Conservation (phyloP, 2,888 invertebrate genomes). For the Apamea anceps region DNA sequence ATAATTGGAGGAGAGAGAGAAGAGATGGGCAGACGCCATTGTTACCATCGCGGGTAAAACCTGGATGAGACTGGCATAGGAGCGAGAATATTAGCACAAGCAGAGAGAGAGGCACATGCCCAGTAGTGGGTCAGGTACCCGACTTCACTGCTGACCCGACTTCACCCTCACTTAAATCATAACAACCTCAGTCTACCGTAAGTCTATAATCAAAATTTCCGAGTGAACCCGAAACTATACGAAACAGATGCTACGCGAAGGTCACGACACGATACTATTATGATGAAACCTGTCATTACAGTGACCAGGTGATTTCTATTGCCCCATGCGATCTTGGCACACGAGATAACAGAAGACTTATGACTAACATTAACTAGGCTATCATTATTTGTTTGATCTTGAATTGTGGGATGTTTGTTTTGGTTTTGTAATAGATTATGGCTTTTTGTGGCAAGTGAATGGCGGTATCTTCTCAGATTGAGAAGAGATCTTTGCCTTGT, state of each 20-base stretch:
- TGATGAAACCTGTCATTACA: slow-evolving; percentile 53
- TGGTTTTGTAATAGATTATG: slow-evolving; percentile 2
- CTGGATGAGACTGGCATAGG: neutral
- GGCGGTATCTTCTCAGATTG: neutral
- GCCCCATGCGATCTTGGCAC: slow-evolving; percentile 43
- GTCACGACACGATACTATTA: slow-evolving; percentile 34
- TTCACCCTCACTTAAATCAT: neutral
- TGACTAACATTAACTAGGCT: slow-evolving; percentile 28
- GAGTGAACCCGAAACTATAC: slow-evolving; percentile 31
- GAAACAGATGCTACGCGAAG: slow-evolving; percentile 41
- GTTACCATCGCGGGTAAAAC: neutral
- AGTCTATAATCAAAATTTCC: slow-evolving; percentile 36
- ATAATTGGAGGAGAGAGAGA: neutral
- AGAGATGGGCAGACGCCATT: too few relatives aligned
- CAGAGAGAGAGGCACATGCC: neutral
- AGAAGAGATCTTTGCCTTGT: neutral
- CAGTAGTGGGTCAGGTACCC: neutral
- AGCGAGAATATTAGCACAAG: neutral
- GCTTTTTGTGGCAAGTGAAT: neutral
- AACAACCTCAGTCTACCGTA: neutral
- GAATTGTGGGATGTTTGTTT: slow-evolving; percentile 20
- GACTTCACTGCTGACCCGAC: neutral
- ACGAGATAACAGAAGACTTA: slow-evolving; percentile 18
- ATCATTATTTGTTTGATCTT: slow-evolving; percentile 43
- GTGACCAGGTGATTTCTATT: slow-evolving; percentile 34